Base-by-base conservation (phyloP, 2,888 invertebrate species). In the Tetheella fluctuosa region DNA sequence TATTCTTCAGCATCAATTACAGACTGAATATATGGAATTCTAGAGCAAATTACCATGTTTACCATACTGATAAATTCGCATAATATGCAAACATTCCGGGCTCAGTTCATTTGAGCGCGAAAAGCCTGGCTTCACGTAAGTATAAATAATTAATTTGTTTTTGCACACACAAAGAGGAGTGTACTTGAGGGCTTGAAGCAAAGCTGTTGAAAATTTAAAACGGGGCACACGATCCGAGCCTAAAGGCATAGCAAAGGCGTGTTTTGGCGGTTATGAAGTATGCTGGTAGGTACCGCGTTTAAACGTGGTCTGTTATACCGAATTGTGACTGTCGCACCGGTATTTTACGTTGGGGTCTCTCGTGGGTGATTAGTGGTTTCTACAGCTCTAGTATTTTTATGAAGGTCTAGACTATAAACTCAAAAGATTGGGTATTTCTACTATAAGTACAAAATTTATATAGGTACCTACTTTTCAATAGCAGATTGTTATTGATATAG, bases 91-190 rank as follows among this genome's bases (percentile, higher is more conserved):
- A 83, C 78, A 77, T 76, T 74, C 63, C 70, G 67, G 68, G 65
- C 68, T 76, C 71, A 71, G 81, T 82, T 83, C 81, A 75, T 83
- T 76, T 78, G 70, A 76, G 77, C 73, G 72, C 70, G 76, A 70
- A 75, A 76, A 78, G 76, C 66, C 61, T 60, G 59, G 64, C 77
- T 71, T 66, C 75, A 69, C 69, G 76, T 67, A 61, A 69, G 64
- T 71, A 73, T 89, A 74, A 88, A 89, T 89, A 85, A 89, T 90
- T 89, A 91, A 91, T 88, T 83, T 84, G 86, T 84, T 85, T 83
- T 83, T 80, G 80, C 86, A 80, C 85, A 85, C 81, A 84, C 83
- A 83, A 79, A 78, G 80, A 76, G 71, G 63, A 61, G 67, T 71
- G 75, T 74, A 77, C 77, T 80, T 76, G 70, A 69, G 73, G 72